Evolutionary conservation across 1,140 invertebrate species (phyloP).

Genomic region (Papilio polytes): DNA sequence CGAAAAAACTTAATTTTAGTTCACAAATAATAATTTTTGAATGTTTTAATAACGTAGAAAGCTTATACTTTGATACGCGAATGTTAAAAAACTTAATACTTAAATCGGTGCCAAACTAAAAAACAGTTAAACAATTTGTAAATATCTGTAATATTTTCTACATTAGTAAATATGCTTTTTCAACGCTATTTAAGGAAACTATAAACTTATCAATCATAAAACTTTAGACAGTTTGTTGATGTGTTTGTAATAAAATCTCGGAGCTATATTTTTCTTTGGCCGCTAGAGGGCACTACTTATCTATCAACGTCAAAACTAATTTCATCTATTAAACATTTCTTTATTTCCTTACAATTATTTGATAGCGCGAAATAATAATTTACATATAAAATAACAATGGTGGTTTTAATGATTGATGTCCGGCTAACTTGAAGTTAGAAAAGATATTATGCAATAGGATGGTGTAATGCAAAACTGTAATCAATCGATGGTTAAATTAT

Average conservation of each 20-base stretch:
- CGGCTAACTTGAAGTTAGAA: not conserved
- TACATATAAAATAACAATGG: too few relatives aligned
- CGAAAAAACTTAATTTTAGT: too few relatives aligned
- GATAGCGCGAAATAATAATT: not conserved
- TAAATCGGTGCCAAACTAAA: too few relatives aligned
- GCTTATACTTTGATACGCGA: too few relatives aligned
- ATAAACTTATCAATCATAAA: slow-evolving; percentile 38
- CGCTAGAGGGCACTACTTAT: slow-evolving; percentile 28
- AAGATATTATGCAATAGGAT: not conserved
- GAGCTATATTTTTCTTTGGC: slow-evolving; percentile 22
- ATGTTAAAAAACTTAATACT: too few relatives aligned
- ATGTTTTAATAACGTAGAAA: too few relatives aligned
- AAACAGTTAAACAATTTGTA: too few relatives aligned
- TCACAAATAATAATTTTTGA: too few relatives aligned
- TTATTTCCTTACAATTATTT: slow-evolving; percentile 11
- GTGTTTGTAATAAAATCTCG: slow-evolving; percentile 21
- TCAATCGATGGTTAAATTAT: not conserved
- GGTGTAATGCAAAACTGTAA: not conserved
- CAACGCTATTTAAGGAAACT: slow-evolving; percentile 17
- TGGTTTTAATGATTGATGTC: not conserved
- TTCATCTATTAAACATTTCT: slow-evolving; percentile 28
- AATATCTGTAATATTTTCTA: not conserved
- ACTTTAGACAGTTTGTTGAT: slow-evolving; percentile 34
- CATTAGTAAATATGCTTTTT: not conserved
- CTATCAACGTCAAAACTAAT: slow-evolving; percentile 39